A percentile compares a stretch with the other conserved stretches of the same genome.
These are phyloP conservation scores for Petrolisthes cinctipes DNA, from an alignment of 2,888 invertebrate species.

Conservation along the genomic window DNA sequence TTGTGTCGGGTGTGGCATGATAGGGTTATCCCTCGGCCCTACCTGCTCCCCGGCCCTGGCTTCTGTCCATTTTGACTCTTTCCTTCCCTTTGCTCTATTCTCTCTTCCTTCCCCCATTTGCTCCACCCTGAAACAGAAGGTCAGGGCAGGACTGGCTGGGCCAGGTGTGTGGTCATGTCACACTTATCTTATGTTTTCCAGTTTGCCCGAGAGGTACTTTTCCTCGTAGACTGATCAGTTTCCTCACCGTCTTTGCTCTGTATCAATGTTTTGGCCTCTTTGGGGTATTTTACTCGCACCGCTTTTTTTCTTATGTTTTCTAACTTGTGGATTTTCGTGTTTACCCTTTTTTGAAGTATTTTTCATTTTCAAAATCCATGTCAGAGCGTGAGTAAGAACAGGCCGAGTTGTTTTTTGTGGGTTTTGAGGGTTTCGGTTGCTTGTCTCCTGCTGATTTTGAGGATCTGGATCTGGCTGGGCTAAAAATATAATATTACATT, in stretches of 20 bases:
- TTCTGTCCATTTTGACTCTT: not conserved
- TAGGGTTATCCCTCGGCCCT: conserved; percentile 13
- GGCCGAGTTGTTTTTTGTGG: conserved; percentile 46
- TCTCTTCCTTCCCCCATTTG: not conserved
- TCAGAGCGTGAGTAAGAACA: conserved; percentile 56
- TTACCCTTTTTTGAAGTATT: conserved; percentile 17
- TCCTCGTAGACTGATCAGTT: conserved; percentile 44
- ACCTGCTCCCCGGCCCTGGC: not conserved
- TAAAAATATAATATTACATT: not conserved
- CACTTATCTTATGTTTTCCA: conserved; percentile 39
- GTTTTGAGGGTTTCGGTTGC: not conserved
- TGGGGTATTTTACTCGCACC: conserved; percentile 46
- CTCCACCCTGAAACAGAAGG: conserved; percentile 3
- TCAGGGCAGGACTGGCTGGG: conserved; percentile 24
- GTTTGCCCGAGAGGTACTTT: conserved; percentile 50
- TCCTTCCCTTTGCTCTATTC: not conserved
- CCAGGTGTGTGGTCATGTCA: conserved; percentile 23
- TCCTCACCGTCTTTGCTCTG: conserved; percentile 44
- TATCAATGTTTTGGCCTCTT: conserved; percentile 43
- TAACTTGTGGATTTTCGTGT: conserved; percentile 22
- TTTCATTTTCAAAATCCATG: not conserved
- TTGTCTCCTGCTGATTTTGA: not conserved
- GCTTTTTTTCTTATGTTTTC: conserved; percentile 52
- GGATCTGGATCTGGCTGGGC: not conserved
- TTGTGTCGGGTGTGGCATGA: conserved; percentile 48